phyloP scores from a whole-genome alignment of 2,113 vertebrate species.

The Ramphastos sulfuratus region DNA sequence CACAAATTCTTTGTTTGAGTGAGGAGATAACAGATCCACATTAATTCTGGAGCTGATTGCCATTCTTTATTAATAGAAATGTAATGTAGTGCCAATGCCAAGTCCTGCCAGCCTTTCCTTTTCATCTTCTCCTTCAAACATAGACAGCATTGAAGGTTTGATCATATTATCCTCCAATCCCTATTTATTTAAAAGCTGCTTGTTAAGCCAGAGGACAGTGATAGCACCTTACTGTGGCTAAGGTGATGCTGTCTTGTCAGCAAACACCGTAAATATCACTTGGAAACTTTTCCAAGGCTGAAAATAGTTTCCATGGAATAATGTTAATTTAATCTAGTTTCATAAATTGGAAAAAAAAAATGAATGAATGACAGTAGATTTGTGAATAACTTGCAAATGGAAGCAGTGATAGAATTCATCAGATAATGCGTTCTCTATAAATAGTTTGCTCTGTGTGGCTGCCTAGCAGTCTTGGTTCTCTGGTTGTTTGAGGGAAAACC shows the following conservation, averaged over 20 bases:
- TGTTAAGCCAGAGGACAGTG: not conserved
- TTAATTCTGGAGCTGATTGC: constrained; percentile 33
- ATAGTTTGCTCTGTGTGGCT: constrained; percentile 24
- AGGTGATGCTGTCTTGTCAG: not conserved
- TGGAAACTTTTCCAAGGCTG: not conserved
- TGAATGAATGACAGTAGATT: constrained; percentile 14
- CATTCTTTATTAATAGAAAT: constrained; percentile 29
- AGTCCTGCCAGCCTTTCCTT: constrained; percentile 30
- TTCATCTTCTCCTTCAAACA: not conserved
- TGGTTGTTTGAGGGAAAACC: constrained; percentile 23
- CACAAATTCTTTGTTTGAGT: not conserved
- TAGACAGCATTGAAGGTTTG: not conserved
- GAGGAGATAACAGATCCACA: constrained; percentile 26
- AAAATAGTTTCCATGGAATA: constrained; percentile 22
- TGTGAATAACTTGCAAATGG: constrained; percentile 47
- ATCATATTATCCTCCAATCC: not conserved
- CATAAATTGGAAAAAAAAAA: constrained; percentile 5
- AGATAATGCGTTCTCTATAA: constrained; percentile 14
- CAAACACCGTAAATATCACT: constrained; percentile 20
- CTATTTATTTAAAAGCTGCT: not conserved
- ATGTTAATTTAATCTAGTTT: constrained; percentile 12
- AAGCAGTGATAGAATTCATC: constrained; percentile 28
- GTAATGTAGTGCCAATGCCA: not conserved
- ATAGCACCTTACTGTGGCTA: not conserved
- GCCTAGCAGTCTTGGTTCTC: not conserved